These are phyloP conservation scores for Crotophaga sulcirostris DNA, from an alignment of 2,113 vertebrate species.

Conservation along the genomic window DNA sequence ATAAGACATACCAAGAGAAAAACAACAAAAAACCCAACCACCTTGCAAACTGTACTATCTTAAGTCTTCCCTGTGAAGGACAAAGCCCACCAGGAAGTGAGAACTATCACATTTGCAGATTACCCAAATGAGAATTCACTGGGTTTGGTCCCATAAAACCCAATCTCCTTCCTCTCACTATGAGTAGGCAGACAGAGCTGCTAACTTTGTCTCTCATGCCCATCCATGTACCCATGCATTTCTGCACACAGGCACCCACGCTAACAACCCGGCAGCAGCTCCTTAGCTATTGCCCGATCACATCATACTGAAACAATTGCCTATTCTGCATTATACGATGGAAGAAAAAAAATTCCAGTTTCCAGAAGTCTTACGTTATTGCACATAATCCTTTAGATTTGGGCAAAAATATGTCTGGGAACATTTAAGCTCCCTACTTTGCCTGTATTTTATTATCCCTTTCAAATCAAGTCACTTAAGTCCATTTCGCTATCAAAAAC, in stretches of 20 bases:
- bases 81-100: not conserved
- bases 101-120: not conserved
- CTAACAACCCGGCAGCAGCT: not conserved
- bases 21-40: not conserved
- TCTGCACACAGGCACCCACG: not conserved
- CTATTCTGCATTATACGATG: not conserved
- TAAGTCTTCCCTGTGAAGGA: not conserved
- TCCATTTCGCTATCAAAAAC: not conserved
- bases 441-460: not conserved
- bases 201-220: not conserved
- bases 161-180: not conserved
- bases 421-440: not conserved
- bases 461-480: not conserved
- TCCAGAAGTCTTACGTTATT: not conserved
- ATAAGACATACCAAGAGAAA: too few species aligned
- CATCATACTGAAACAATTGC: not conserved
- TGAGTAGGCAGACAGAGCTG: not conserved
- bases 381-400: not conserved
- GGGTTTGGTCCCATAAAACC: not conserved
- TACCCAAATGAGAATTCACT: not conserved
- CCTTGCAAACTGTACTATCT: not conserved
- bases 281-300: not conserved
- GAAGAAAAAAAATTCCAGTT: not conserved
- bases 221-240: not conserved
- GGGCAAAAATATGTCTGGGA: not conserved